These are phyloP conservation scores for Pterocles burchelli DNA, from an alignment of 2,113 vertebrate genomes.

Conservation along the genomic window DNA sequence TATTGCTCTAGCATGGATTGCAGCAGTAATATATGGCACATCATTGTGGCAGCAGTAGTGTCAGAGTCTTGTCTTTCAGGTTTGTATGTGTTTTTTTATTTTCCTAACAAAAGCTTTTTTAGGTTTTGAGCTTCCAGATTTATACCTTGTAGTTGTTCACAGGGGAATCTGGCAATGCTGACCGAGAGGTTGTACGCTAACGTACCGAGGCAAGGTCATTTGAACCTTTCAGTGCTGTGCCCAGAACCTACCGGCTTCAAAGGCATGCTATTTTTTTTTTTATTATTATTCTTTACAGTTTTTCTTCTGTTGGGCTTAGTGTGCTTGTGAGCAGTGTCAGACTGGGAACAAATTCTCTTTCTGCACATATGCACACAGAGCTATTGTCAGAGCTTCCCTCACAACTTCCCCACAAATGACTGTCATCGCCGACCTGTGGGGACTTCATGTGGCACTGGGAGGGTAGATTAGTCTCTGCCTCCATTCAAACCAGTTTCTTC, in stretches of 20 bases:
- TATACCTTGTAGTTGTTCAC: not conserved
- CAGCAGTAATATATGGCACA: not conserved
- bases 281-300: not conserved
- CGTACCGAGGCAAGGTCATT: not conserved
- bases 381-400: constrained; percentile 15
- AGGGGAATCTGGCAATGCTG: not conserved
- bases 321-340: constrained; percentile 1
- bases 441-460: not conserved
- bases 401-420: not conserved
- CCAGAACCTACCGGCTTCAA: not conserved
- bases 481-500: not conserved
- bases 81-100: not conserved
- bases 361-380: not conserved
- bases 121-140: not conserved
- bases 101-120: not conserved
- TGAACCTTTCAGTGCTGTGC: not conserved
- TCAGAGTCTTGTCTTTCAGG: not conserved
- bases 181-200: not conserved
- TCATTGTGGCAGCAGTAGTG: not conserved
- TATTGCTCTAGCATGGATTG: not conserved
- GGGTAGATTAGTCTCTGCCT: not conserved
- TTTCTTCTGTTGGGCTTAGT: not conserved
- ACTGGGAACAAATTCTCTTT: constrained; percentile 4
- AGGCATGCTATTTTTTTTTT: not conserved
- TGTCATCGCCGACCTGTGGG: not conserved